Evolutionary conservation across 2,113 vertebrate genomes (phyloP), one percentile per base, ranked within the genome.

Genomic region (Eretmochelys imbricata): DNA sequence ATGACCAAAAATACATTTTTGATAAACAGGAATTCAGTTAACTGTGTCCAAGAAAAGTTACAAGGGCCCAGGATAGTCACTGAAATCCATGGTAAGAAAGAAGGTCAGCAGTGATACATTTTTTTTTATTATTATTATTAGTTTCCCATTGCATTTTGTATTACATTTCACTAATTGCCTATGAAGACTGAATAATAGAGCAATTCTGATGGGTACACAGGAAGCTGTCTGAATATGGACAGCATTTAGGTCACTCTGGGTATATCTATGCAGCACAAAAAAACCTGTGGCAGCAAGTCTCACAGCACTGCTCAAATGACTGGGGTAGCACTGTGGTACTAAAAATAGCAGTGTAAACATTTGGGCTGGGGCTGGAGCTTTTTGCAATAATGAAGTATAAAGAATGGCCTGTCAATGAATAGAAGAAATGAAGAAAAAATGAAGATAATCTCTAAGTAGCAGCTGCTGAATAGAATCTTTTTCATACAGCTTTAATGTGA

Each of bases 11-110:
- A 20, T 91, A 46, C 51, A 35, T 69, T 93, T 83, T 50, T 91
- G 69, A 35, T 95, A 84, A 90, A 95, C n/a, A 12, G 42, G n/a
- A 76, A 24, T 25, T 76, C 24, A 25, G 11, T 46, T 65, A 84
- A 89, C 82, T 9, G 35, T n/a, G 50, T 88, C 87, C 57, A 94
- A 85, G 93, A 96, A 95, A 94, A 88, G 88, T 92, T 94, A 93
- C 86, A 95, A 79, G 87, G 85, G 84, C 89, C 84, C 75, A 85
- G 0, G 53, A 72, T n/a, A 94, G 46, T 75, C 80, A 82, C 31
- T 81, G 87, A 89, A 82, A 12, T 29, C 57, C 79, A n/a, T n/a
- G 27, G 48, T 5, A 48, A 50, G n/a, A 55, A 11, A n/a, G 88
- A 90, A 82, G 31, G 53, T 88, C 65, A 84, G 85, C 50, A 91